Conservation (phyloP, 2,797 vertebrate genomes). For the Spinus pinus region DNA sequence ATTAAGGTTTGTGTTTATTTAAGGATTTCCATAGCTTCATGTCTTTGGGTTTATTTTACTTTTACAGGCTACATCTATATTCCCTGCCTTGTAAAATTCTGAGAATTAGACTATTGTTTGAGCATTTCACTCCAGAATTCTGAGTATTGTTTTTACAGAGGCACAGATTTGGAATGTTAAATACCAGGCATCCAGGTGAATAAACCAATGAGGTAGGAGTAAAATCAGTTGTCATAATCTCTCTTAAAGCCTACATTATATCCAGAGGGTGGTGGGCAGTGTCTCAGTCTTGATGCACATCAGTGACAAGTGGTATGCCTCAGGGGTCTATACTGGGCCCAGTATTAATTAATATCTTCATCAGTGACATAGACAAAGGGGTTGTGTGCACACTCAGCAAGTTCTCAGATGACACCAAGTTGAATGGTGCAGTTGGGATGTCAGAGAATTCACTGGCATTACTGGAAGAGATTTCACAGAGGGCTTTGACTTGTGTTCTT, state of each 20-base stretch:
- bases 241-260: neutral
- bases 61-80: neutral
- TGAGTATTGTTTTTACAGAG: neutral
- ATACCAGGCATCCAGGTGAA: neutral
- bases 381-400: accelerated
- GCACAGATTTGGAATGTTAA: neutral
- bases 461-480: neutral
- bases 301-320: too few species aligned
- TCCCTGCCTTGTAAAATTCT: neutral
- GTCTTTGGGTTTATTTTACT: neutral
- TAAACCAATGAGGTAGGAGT: neutral
- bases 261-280: neutral
- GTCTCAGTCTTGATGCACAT: neutral
- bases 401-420: neutral
- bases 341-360: neutral
- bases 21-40: neutral
- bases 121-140: neutral
- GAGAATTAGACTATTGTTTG: neutral
- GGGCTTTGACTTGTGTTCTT: neutral
- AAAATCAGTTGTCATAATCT: neutral
- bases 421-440: accelerated
- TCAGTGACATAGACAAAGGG: neutral
- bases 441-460: neutral
- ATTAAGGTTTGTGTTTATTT: neutral
- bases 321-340: neutral